These are phyloP conservation scores for Desmodus rotundus DNA, from an alignment of 2,113 vertebrate genomes.

Conservation along the genomic window DNA sequence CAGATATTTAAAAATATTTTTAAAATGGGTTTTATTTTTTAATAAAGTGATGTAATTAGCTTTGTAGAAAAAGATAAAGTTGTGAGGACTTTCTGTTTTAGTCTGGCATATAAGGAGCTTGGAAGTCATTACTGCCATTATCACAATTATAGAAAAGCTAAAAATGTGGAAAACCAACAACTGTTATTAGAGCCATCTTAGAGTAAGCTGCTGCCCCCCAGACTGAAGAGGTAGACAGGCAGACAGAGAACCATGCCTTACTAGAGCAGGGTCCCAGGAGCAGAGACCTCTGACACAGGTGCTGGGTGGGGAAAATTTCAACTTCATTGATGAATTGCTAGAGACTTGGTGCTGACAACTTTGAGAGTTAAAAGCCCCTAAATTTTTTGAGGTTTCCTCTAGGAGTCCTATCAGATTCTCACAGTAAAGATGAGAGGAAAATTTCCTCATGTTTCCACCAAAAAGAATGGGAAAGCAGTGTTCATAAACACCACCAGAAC, in stretches of 20 bases:
- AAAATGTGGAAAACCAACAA: neutral
- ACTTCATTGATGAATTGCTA: neutral
- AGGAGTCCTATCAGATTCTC: neutral
- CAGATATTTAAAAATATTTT: neutral
- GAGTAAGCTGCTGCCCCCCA: too few relatives aligned
- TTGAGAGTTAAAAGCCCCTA: neutral
- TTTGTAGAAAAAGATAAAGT: neutral
- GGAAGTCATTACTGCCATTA: neutral
- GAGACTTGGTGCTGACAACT: neutral
- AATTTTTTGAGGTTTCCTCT: neutral
- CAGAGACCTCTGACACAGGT: accelerated
- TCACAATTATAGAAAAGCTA: neutral
- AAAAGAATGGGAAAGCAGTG: neutral
- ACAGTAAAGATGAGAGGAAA: neutral
- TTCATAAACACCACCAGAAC: neutral
- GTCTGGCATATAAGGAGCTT: neutral
- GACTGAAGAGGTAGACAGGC: neutral
- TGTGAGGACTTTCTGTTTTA: neutral
- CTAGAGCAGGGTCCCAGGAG: neutral
- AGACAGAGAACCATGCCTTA: neutral
- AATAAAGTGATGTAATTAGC: neutral
- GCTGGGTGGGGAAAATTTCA: neutral
- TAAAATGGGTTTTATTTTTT: neutral
- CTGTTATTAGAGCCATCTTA: neutral
- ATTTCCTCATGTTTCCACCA: neutral